These are phyloP conservation scores for Deroptyus accipitrinus DNA, from an alignment of 2,113 vertebrate genomes.

Conservation along the genomic window DNA sequence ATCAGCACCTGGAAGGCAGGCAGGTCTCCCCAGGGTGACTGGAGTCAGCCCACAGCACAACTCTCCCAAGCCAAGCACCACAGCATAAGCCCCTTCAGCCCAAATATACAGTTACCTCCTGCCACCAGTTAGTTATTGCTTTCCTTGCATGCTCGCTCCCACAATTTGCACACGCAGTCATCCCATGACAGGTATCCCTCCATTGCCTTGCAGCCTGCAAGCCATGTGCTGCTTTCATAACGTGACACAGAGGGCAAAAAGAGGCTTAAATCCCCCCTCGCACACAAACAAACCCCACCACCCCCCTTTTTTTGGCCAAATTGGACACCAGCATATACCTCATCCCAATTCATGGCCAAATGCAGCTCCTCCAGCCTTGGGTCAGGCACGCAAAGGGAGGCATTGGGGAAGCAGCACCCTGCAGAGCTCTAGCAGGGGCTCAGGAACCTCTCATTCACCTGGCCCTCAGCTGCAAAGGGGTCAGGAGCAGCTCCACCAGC, in stretches of 20 bases:
- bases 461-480: not conserved
- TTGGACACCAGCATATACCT: not conserved
- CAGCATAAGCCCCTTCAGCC: not conserved
- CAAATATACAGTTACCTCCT: not conserved
- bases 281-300: not conserved
- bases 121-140: not conserved
- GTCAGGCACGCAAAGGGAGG: not conserved
- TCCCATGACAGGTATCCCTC: not conserved
- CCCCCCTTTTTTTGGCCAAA: not conserved
- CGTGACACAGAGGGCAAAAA: too few relatives aligned
- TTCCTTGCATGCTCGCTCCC: fast-evolving
- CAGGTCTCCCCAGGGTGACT: not conserved
- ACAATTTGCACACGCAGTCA: not conserved
- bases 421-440: not conserved
- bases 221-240: not conserved
- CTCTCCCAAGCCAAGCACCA: not conserved
- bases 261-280: not conserved
- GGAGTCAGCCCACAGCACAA: not conserved
- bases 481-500: not conserved
- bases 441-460: not conserved
- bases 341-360: not conserved
- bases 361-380: fast-evolving
- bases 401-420: not conserved
- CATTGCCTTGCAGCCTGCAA: not conserved
- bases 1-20: not conserved